phyloP scores from a whole-genome alignment of 1,140 invertebrate genomes.

The Atta colombica region DNA sequence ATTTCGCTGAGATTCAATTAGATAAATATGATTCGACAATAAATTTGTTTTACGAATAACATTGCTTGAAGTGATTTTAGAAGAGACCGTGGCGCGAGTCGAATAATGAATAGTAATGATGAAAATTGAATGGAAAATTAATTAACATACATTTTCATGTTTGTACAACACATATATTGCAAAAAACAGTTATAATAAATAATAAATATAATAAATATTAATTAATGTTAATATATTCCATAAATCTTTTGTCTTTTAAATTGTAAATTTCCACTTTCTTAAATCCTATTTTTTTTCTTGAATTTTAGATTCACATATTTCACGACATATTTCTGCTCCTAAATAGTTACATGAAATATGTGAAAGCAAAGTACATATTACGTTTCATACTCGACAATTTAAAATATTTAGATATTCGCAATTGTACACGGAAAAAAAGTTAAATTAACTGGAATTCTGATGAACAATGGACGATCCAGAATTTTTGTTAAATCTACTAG shows the following conservation, averaged over 20 bases:
- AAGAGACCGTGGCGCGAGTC: not conserved
- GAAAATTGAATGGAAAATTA: not conserved
- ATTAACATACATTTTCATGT: not conserved
- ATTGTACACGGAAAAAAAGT: too few relatives aligned
- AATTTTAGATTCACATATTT: not conserved
- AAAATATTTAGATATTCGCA: not conserved
- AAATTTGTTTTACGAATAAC: not conserved
- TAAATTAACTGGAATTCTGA: too few relatives aligned
- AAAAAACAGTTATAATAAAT: not conserved
- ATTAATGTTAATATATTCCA: not conserved
- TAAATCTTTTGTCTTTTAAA: not conserved
- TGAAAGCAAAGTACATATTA: not conserved
- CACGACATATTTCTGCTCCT: not conserved
- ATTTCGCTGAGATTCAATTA: not conserved
- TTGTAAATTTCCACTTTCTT: not conserved
- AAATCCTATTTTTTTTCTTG: not conserved
- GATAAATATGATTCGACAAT: not conserved
- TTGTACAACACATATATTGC: not conserved
- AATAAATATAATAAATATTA: not conserved
- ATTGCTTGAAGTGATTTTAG: not conserved
- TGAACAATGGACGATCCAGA: too few relatives aligned
- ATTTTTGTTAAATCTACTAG: too few relatives aligned
- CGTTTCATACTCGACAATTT: not conserved
- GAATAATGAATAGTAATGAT: not conserved
- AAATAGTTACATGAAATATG: not conserved